Evolutionary conservation across 2,113 vertebrate species (phyloP), one percentile per base, ranked within the genome.

Genomic region (Cervus canadensis): DNA sequence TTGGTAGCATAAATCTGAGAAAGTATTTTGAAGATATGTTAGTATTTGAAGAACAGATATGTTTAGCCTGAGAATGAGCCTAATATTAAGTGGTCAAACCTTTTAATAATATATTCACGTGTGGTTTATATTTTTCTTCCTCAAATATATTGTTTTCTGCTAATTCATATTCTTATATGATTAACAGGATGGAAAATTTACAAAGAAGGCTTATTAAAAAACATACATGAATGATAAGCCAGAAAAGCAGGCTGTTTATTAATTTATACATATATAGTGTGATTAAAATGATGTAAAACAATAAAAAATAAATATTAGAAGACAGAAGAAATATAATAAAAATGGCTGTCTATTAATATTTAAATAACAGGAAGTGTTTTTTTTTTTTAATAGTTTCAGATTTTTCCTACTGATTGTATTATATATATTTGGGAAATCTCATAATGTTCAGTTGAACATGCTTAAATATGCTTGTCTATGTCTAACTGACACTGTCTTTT

Each of bases 181-280:
- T 91, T 74, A 87, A 25, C 56, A 94, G 30, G 86, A 59, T 95
- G 45, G 71, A 88, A 97, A 93, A 45, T 89, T 84, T 84, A 87
- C 26, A 60, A 60, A 15, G 74, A 88, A 94, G 52, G 16, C 13
- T 93, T 74, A 87, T 9, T 95, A 54, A 97, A 96, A 97, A 93
- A 67, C 48, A 43, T 76, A 26, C 26, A 62, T 28, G 40, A 67
- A 25, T 91, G n/a, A 67, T 62, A 89, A 94, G 28, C n/a, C 30
- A 85, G 74, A 88, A 91, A 71, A 94, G 1, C 26, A 86, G n/a
- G 17, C 33, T 79, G 10, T 45, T 64, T 95, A 28, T 91, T 91
- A 87, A 78, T 4, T 25, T 93, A 56, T 4, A 64, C 78, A 28
- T 43, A 25, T 48, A 30, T 62, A 23, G 16, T 88, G 7, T 50